phyloP scores from a whole-genome alignment of 2,888 invertebrate species.

The Ornithoptera alexandrae region DNA sequence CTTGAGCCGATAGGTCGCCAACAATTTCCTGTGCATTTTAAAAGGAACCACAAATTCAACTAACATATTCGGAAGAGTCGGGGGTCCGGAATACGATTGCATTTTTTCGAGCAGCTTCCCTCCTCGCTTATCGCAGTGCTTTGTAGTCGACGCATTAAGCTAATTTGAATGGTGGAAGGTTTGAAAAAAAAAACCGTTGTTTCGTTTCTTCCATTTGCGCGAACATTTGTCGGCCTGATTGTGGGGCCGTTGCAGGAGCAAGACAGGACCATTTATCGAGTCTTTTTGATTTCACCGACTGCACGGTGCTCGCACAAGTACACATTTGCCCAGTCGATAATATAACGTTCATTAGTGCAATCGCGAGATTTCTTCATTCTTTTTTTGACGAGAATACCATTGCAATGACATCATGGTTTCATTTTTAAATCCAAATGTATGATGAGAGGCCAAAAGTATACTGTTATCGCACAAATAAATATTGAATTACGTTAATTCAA shows the following conservation, averaged over 20 bases:
- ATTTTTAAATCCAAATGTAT: constrained; percentile 2
- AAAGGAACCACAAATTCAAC: constrained; percentile 26
- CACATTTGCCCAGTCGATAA: constrained; percentile 28
- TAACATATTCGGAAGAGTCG: constrained; percentile 36
- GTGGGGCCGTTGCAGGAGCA: constrained; percentile 64
- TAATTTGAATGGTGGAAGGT: constrained; percentile 77
- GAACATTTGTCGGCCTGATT: constrained; percentile 61
- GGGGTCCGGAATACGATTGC: constrained; percentile 56
- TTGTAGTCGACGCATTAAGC: constrained; percentile 76
- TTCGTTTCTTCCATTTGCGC: constrained; percentile 72
- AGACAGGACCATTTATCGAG: constrained; percentile 64
- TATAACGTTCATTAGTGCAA: constrained; percentile 31
- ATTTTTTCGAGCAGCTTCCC: constrained; percentile 55
- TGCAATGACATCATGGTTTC: neutral
- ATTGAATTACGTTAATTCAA: no score
- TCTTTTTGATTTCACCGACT: constrained; percentile 48
- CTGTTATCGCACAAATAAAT: no score
- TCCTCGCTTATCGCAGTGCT: constrained; percentile 71
- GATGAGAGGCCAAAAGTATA: no score
- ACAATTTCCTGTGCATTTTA: constrained; percentile 21
- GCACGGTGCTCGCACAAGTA: constrained; percentile 25
- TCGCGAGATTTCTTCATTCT: constrained; percentile 41
- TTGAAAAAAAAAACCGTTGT: constrained; percentile 70
- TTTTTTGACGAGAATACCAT: constrained; percentile 37
- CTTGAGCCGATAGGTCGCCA: constrained; percentile 5